Evolutionary conservation across 2,888 invertebrate genomes (phyloP).

Genomic region (Drosophila demipolita): DNA sequence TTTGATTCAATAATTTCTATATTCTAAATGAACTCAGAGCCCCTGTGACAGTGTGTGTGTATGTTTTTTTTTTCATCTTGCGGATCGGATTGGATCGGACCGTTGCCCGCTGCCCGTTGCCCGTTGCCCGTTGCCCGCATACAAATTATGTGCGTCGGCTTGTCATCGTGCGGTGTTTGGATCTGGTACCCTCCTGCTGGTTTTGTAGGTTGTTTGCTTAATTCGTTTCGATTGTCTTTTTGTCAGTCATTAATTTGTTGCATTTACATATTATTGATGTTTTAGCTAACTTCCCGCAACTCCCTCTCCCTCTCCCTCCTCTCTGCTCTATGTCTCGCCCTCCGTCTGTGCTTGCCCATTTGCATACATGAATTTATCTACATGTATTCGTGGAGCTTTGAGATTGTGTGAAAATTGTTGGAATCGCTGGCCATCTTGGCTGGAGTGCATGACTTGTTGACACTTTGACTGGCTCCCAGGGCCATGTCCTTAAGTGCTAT

Average conservation of each 20-base stretch:
- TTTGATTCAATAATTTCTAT: conserved; percentile 77
- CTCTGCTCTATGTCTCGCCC: neutral
- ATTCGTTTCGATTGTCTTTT: conserved; percentile 81
- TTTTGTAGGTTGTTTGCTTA: conserved; percentile 77
- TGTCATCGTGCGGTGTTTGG: conserved; percentile 41
- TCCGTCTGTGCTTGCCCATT: conserved; percentile 40
- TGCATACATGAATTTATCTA: conserved; percentile 60
- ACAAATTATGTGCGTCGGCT: conserved; percentile 65
- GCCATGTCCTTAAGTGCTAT: conserved; percentile 37
- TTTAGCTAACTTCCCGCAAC: conserved; percentile 28
- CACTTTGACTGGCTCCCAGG: conserved; percentile 50
- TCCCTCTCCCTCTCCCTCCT: neutral
- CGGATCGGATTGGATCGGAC: conserved; percentile 55
- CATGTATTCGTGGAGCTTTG: conserved; percentile 23
- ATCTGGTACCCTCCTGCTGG: conserved; percentile 48
- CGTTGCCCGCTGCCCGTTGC: conserved; percentile 43
- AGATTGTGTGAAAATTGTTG: conserved; percentile 67
- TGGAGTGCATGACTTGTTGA: conserved; percentile 62
- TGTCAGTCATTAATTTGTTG: conserved; percentile 81
- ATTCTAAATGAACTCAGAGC: conserved; percentile 27
- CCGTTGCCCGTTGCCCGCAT: conserved; percentile 58
- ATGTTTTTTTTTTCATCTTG: conserved; percentile 54
- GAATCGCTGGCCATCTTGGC: conserved; percentile 13
- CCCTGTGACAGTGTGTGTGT: conserved; percentile 27
- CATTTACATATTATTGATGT: conserved; percentile 82